Conservation (phyloP, 1,140 invertebrate species). For the Drosophila pruinosa region DNA sequence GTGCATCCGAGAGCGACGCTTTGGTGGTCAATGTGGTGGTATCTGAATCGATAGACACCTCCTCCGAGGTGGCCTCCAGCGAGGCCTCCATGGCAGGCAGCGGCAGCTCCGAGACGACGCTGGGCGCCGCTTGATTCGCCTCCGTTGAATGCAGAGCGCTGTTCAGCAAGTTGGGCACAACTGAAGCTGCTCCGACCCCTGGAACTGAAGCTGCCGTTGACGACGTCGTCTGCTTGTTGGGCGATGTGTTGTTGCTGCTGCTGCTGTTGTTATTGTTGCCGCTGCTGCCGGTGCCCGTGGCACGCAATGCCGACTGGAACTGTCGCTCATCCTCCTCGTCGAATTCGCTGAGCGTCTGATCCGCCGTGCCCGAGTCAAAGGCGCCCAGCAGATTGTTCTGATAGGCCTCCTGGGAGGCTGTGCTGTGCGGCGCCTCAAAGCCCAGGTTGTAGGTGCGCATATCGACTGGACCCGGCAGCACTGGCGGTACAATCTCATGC, state of each 20-base stretch:
- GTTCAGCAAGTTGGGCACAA: constrained; percentile 9
- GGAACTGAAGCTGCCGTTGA: neutral
- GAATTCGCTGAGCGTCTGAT: constrained; percentile 87
- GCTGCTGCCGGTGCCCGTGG: constrained; percentile 83
- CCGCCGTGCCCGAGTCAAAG: constrained; percentile 86
- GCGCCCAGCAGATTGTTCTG: constrained; percentile 86
- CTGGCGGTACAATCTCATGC: constrained; percentile 85
- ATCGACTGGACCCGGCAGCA: constrained; percentile 92
- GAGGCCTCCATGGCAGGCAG: constrained; percentile 60
- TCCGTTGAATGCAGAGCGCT: constrained; percentile 54
- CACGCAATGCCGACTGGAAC: constrained; percentile 86
- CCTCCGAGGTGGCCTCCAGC: constrained; percentile 79
- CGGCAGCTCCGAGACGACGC: constrained; percentile 38
- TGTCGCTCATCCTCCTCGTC: constrained; percentile 92
- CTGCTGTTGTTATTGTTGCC: neutral
- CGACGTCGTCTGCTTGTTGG: constrained; percentile 27
- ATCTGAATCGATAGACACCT: constrained; percentile 84
- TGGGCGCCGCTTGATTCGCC: constrained; percentile 61
- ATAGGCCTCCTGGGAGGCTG: constrained; percentile 83
- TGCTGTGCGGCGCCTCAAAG: constrained; percentile 84
- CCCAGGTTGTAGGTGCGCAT: constrained; percentile 91
- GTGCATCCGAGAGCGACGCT: constrained; percentile 88
- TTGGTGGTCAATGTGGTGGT: constrained; percentile 85
- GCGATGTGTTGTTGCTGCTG: constrained; percentile 16
- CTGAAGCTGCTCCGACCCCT: constrained; percentile 4